Conservation (phyloP, 2,113 vertebrate species). For the Typhlomys cinereus region DNA sequence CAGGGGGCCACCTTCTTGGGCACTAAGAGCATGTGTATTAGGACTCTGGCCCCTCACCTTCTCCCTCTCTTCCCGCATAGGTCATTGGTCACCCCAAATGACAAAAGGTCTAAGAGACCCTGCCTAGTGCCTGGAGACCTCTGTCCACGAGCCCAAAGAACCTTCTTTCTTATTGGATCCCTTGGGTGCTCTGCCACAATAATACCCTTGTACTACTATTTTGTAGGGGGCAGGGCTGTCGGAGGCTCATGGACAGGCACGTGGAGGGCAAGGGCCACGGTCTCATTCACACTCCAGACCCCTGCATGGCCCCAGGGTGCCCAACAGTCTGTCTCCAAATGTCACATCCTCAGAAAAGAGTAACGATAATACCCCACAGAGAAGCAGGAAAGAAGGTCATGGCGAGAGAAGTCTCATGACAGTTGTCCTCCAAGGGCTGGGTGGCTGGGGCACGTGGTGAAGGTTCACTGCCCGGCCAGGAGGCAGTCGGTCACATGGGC, state of each 20-base stretch:
- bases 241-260: background rate
- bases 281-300: background rate
- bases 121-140: background rate
- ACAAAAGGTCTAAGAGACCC: background rate
- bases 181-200: background rate
- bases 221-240: background rate
- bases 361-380: rapidly evolving
- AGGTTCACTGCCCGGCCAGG: background rate
- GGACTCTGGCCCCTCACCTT: background rate
- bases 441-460: background rate
- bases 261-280: background rate
- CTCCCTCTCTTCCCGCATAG: background rate
- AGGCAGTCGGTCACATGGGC: background rate
- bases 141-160: background rate
- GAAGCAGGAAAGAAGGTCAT: background rate
- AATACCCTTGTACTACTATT: background rate
- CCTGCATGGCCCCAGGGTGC: background rate
- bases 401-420: background rate
- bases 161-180: background rate
- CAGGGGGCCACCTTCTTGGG: too few species aligned
- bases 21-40: background rate
- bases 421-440: background rate
- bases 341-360: background rate
- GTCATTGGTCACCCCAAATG: too few species aligned
- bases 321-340: background rate